These are phyloP conservation scores for Burhinus oedicnemus DNA, from an alignment of 2,113 vertebrate species.

Conservation along the genomic window DNA sequence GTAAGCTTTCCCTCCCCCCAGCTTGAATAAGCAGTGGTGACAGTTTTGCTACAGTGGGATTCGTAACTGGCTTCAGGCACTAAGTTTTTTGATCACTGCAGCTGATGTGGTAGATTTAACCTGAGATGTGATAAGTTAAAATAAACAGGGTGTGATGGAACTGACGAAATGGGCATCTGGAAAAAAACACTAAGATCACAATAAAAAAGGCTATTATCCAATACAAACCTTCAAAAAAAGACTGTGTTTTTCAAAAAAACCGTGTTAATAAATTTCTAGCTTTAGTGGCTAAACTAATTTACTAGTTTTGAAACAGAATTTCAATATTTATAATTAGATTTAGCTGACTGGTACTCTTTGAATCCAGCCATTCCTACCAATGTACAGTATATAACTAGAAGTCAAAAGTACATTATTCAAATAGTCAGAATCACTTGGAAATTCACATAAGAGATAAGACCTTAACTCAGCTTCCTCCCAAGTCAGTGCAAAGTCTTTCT, in stretches of 20 bases:
- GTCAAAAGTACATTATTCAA: neutral
- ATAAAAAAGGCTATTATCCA: neutral
- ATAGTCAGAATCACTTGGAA: neutral
- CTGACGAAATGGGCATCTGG: neutral
- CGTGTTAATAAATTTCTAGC: neutral
- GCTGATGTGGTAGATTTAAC: slow-evolving; percentile 18
- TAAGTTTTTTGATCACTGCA: neutral
- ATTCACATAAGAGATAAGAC: neutral
- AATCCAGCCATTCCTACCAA: neutral
- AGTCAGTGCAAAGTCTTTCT: neutral
- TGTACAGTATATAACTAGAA: neutral
- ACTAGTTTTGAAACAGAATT: neutral
- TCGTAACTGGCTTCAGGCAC: neutral
- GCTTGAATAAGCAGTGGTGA: neutral
- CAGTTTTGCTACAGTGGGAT: neutral
- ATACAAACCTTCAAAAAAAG: neutral
- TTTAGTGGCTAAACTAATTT: slow-evolving; percentile 5
- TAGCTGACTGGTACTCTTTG: neutral
- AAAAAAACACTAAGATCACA: neutral
- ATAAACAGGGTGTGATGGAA: slow-evolving; percentile 1
- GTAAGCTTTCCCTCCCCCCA: neutral
- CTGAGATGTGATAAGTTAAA: slow-evolving; percentile 1
- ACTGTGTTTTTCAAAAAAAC: neutral
- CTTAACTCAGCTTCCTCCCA: neutral
- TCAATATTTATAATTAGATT: neutral